phyloP scores from a whole-genome alignment of 1,140 invertebrate genomes.

The Papilio machaon region DNA sequence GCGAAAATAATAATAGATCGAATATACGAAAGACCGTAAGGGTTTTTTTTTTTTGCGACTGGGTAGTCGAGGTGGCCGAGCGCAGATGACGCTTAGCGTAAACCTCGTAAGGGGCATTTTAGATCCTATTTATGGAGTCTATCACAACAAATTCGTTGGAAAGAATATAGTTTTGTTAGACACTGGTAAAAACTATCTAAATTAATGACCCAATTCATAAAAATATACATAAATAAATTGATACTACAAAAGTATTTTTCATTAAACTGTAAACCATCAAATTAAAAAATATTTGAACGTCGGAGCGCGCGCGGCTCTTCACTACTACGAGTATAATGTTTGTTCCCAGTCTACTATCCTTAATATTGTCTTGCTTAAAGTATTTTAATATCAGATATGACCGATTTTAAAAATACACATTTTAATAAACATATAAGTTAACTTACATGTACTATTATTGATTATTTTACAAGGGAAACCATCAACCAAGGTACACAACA shows the following conservation, averaged over 20 bases:
- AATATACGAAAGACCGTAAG: not conserved
- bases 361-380: not conserved
- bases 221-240: not conserved
- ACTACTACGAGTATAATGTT: not conserved
- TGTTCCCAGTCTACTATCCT: constrained; percentile 4
- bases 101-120: not conserved
- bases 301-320: constrained; percentile 5
- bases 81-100: too few species aligned
- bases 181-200: not conserved
- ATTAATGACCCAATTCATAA: not conserved
- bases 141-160: not conserved
- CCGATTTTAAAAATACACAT: not conserved
- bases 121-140: not conserved
- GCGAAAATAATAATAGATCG: too few species aligned
- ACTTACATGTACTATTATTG: not conserved
- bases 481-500: too few species aligned
- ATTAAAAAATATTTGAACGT: constrained; percentile 15
- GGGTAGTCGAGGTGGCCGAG: too few species aligned
- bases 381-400: not conserved
- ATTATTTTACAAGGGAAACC: not conserved
- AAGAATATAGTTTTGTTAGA: not conserved
- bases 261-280: not conserved
- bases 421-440: not conserved
- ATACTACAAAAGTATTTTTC: not conserved
- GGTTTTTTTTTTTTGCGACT: not conserved